Conservation (phyloP, 2,888 invertebrate genomes). For the Eueremaeus valkanovi region DNA sequence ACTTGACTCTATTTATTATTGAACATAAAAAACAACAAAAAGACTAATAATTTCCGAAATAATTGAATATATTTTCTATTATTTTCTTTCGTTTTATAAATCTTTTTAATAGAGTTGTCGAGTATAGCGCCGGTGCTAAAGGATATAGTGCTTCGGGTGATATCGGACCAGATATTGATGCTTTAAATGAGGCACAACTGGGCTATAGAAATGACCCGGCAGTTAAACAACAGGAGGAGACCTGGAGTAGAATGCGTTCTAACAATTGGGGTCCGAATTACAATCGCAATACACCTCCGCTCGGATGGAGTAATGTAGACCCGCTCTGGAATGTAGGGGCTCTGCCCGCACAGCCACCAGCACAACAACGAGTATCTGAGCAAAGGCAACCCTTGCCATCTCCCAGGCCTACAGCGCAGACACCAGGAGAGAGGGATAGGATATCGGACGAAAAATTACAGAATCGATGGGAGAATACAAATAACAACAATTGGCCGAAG, state of each 20-base stretch:
- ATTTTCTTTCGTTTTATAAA: too few species aligned
- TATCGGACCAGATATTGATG: constrained; percentile 33
- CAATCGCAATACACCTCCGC: neutral
- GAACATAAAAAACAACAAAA: too few species aligned
- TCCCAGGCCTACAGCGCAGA: neutral
- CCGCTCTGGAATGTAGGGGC: neutral
- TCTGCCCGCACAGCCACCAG: neutral
- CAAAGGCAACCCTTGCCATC: too few species aligned
- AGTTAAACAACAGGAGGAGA: neutral
- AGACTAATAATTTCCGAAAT: too few species aligned
- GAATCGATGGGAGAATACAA: neutral
- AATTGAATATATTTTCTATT: too few species aligned
- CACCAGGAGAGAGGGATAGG: neutral
- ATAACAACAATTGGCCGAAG: neutral
- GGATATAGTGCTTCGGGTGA: constrained; percentile 36
- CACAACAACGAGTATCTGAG: too few species aligned
- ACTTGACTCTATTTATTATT: too few species aligned
- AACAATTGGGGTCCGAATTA: neutral
- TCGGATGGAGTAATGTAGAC: neutral
- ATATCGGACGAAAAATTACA: neutral
- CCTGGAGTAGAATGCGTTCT: neutral
- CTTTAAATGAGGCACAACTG: neutral
- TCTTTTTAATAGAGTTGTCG: too few species aligned
- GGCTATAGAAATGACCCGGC: neutral
- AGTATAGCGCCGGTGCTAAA: constrained; percentile 35